Conservation (phyloP, 2,888 invertebrate species). For the Punctoribates punctum region DNA sequence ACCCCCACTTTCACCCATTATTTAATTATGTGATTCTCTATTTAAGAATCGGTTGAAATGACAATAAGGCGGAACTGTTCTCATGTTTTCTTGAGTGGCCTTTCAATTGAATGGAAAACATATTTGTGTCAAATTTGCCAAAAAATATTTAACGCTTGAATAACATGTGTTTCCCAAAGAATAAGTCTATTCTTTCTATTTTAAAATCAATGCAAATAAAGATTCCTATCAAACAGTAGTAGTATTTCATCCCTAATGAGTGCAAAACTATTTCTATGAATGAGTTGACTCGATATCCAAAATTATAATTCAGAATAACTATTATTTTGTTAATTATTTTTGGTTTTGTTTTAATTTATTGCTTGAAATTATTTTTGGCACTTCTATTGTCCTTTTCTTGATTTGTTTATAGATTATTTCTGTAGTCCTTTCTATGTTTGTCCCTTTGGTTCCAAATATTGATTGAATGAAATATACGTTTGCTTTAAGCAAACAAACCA, state of each 20-base stretch:
- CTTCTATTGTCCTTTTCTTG: neutral
- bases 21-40: constrained; percentile 10
- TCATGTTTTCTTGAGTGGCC: constrained; percentile 13
- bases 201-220: constrained; percentile 12
- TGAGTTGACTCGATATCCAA: neutral
- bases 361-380: neutral
- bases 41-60: neutral
- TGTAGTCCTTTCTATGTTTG: neutral
- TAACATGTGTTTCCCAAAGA: constrained; percentile 4
- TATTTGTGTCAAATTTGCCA: constrained; percentile 23
- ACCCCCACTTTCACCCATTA: constrained; percentile 20
- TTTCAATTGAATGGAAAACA: neutral
- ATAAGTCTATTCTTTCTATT: neutral
- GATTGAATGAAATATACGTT: neutral
- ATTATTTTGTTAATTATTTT: too few species aligned
- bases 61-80: constrained; percentile 34
- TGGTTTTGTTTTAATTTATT: neutral
- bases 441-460: too few species aligned
- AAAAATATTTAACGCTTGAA: constrained; percentile 30
- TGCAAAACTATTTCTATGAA: neutral
- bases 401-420: neutral
- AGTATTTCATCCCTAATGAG: neutral
- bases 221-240: neutral
- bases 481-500: neutral
- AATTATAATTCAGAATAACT: neutral